Base-by-base conservation (phyloP, 2,797 vertebrate genomes). In the Ambastaia sidthimunki region DNA sequence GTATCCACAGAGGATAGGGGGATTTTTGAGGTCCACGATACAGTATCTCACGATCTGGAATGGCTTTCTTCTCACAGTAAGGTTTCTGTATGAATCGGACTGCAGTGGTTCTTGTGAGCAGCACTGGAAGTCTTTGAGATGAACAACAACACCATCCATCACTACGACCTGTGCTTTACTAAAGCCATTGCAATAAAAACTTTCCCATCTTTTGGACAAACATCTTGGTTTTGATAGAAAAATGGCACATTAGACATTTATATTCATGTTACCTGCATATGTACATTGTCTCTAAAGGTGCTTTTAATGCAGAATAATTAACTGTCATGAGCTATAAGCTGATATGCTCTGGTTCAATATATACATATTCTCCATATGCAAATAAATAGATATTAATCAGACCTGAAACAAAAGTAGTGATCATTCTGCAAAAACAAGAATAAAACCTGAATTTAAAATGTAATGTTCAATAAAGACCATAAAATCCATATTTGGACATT, bases 171-270 rank as follows among this genome's bases (percentile, higher is more conserved):
- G 78, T 85, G 81, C 66, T 81, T 80, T 67, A 41, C 7, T 9
- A 68, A 66, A 62, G 75, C 73, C 55, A 15, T 48, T 69, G 15
- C 76, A 23, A 55, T 65, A 71, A 85, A 82, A 59, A 15, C 65
- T 1, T 28, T 59, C 23, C 66, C 50, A 19, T 44, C 54, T 37
- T 48, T 72, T 78, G 31, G 70, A 74, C 72, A 82, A 82, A 65
- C 31, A 82, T 83, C 83, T 76, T 85, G 34, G 67, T 74, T 86
- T 88, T 88, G 82, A 87, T 81, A 88, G 89, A 87, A 87, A 84
- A 90, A 94, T 94, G 93, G 93, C 93, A 94, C 92, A 59, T 86
- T 82, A 88, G 84, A 91, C 86, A 83, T 86, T 31, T 80, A 76
- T 71, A 82, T 88, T 71, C 81, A 86, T 81, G 87, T 75, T 62